Conservation (phyloP, 2,797 vertebrate genomes). For the Sternotherus odoratus region DNA sequence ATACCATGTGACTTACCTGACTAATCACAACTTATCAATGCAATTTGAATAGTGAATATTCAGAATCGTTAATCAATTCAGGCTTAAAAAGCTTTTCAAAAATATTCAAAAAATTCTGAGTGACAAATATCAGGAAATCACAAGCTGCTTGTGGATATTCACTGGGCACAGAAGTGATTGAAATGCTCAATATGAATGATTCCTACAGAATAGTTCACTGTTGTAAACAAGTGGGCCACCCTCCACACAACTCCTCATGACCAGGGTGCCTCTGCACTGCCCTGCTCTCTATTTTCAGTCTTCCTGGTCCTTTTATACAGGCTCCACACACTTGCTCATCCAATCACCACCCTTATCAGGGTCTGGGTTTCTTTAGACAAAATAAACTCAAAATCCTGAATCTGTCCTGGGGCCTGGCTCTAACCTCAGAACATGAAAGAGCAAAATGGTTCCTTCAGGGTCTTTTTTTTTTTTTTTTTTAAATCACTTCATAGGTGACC, state of each 20-base stretch:
- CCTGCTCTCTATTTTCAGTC: not conserved
- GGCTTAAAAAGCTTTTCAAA: not conserved
- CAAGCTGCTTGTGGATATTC: not conserved
- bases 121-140: not conserved
- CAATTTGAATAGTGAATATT: not conserved
- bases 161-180: not conserved
- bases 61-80: not conserved
- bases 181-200: not conserved
- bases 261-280: not conserved
- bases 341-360: not conserved
- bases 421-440: not conserved
- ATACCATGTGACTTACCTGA: not conserved
- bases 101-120: not conserved
- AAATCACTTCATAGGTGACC: not conserved
- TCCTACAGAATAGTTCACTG: not conserved
- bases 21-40: not conserved
- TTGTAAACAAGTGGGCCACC: not conserved
- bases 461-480: not conserved
- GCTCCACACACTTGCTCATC: not conserved
- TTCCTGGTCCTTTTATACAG: not conserved
- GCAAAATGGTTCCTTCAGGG: not conserved
- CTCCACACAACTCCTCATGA: not conserved
- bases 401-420: not conserved
- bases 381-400: not conserved
- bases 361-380: not conserved